These are phyloP conservation scores for Mergus octosetaceus DNA, from an alignment of 2,797 vertebrate species.

Conservation along the genomic window DNA sequence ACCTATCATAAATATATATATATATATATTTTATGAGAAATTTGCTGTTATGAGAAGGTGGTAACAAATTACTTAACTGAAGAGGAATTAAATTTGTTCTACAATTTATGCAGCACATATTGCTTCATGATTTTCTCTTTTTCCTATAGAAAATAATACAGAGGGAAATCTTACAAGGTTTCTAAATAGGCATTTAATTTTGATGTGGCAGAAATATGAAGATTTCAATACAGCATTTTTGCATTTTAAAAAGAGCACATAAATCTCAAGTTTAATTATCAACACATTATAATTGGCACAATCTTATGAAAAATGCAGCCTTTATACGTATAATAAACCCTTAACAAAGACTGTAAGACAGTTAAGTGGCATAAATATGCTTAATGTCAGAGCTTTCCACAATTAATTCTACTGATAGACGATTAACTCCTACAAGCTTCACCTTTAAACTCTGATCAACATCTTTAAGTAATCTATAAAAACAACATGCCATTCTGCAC, in stretches of 20 bases:
- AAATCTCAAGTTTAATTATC: constrained; percentile 60
- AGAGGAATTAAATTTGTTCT: not conserved
- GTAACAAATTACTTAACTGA: not conserved
- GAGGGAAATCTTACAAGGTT: not conserved
- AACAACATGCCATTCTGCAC: not conserved
- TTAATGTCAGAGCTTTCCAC: constrained; percentile 47
- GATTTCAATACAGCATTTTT: constrained; percentile 1
- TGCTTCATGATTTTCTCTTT: not conserved
- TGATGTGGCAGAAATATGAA: not conserved
- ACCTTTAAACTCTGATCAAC: constrained; percentile 46
- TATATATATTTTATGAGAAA: not conserved
- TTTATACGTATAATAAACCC: constrained; percentile 58
- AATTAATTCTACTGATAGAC: constrained; percentile 35
- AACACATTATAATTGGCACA: constrained; percentile 22
- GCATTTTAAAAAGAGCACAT: constrained; percentile 1
- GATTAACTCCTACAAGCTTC: constrained; percentile 55
- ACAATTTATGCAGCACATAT: not conserved
- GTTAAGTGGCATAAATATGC: constrained; percentile 29
- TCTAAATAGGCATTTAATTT: constrained; percentile 19
- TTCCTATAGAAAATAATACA: not conserved
- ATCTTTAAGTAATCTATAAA: constrained; percentile 30
- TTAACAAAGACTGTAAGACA: constrained; percentile 44
- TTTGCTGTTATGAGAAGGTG: not conserved
- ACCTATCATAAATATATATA: not conserved
- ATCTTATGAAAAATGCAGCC: constrained; percentile 52